Base-by-base conservation (phyloP, 2,113 vertebrate genomes). In the Cynopterus brachyotis region DNA sequence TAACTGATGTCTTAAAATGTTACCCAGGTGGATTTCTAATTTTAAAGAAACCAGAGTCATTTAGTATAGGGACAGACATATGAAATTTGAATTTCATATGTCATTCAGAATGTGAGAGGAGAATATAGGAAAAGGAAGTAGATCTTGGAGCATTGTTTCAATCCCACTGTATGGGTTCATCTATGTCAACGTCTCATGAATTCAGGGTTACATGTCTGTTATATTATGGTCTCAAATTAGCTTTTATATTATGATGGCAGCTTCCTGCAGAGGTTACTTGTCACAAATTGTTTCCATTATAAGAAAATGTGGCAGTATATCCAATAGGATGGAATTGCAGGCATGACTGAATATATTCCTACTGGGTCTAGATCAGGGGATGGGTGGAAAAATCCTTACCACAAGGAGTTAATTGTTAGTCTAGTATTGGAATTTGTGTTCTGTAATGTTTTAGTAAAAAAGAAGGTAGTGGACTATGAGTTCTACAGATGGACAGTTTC, bases 301-400 rank as follows among this genome's bases (percentile, higher is more conserved):
- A 40, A 70, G 42, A 30, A 73, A 73, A 30, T 73, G 42, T 32
- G 42, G 28, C 8, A 30, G 15, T 73, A 45, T 17, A 32, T 17
- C 28, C 42, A 73, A 28, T 73, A 30, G 1, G 13, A 73, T 72
- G 12, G 24, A 30, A 30, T 26, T 64, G 32, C 26, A 50, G 3
- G 11, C n/a, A 32, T 40, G 64, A 73, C 12, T 83, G 40, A 28
- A 19, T 45, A 19, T 45, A 17, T 26, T 53, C 47, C 11, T 28
- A 4, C 55, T n/a, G 8, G 28, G 32, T n/a, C 5, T 75, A 22
- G 9, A 32, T 6, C 12, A 30, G 9, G 50, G 24, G 16, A 8
- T 30, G n/a, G 20, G 9, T 73, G 2, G 9, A 20, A 17, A 42
- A 5, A 1, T n/a, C 1, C 19, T 47, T n/a, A 28, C 12, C 4